Conservation (phyloP, 2,888 invertebrate genomes). For the Margaritifera margaritifera region DNA sequence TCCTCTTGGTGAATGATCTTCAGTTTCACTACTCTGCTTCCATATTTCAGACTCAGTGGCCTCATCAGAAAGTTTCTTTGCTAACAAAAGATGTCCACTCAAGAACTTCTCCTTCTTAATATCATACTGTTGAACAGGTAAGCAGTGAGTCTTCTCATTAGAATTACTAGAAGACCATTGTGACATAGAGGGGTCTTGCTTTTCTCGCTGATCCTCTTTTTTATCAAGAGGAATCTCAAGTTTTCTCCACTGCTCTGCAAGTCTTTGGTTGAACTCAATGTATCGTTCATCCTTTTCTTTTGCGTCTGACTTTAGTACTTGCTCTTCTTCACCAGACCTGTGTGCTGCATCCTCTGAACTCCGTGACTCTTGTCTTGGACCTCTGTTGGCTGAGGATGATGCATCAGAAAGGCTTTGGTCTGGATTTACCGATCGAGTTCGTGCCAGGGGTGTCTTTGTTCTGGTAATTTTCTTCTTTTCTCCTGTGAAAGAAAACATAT, state of each 20-base stretch:
- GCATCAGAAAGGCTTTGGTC: no score
- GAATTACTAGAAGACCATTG: not conserved
- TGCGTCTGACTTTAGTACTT: no score
- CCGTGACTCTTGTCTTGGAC: no score
- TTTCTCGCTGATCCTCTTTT: conserved; percentile 12
- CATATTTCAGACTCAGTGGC: conserved; percentile 62
- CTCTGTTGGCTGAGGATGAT: no score
- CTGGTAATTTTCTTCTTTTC: no score
- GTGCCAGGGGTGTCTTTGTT: no score
- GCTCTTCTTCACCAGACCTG: no score
- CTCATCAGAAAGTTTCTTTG: conserved; percentile 73
- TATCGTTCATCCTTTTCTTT: no score
- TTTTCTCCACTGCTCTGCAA: conserved; percentile 27
- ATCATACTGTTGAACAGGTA: conserved; percentile 18
- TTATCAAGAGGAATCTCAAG: conserved; percentile 15
- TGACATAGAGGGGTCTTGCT: not conserved
- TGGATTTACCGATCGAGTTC: no score
- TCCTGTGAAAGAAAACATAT: no score
- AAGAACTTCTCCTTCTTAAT: conserved; percentile 40
- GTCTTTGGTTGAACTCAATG: conserved; percentile 27
- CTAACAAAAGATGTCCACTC: conserved; percentile 72
- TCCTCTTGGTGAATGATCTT: conserved; percentile 3
- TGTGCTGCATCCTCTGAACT: no score
- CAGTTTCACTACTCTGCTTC: conserved; percentile 69
- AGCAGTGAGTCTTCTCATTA: not conserved